These are phyloP conservation scores for Egretta garzetta DNA, from an alignment of 2,113 vertebrate genomes.

Conservation along the genomic window DNA sequence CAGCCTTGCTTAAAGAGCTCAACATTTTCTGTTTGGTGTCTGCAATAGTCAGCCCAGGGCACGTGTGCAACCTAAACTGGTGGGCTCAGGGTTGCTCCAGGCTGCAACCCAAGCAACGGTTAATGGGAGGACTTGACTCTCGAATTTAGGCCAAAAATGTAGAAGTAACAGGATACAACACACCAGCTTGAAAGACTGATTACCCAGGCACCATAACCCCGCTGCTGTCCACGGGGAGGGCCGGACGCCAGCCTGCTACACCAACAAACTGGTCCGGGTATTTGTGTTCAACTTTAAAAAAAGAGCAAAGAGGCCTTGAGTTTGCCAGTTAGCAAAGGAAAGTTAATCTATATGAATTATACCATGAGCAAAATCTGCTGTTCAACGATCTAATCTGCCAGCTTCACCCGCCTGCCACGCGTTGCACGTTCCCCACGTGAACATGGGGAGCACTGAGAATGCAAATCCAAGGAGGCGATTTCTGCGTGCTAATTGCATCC, in stretches of 20 bases:
- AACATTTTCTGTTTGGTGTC: neutral
- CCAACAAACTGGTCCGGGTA: neutral
- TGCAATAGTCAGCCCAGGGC: neutral
- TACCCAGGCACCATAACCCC: too few relatives aligned
- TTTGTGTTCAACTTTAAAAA: neutral
- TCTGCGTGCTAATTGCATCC: neutral
- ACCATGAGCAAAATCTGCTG: neutral
- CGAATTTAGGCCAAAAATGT: neutral
- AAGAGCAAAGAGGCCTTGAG: neutral
- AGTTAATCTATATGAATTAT: neutral
- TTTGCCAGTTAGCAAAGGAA: neutral
- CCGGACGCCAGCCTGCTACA: neutral
- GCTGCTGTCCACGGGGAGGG: neutral
- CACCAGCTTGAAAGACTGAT: neutral
- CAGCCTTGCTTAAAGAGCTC: neutral
- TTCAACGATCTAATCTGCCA: neutral
- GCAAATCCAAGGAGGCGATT: neutral
- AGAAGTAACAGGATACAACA: neutral
- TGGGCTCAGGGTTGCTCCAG: neutral
- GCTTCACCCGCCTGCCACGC: neutral
- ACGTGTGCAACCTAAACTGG: accelerated
- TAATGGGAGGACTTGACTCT: neutral
- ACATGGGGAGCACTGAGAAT: neutral
- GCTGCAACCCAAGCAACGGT: neutral
- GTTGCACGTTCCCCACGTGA: neutral